Conservation (phyloP, 35 echinoderm and acorn worm species). For the Strongylocentrotus purpuratus region DNA sequence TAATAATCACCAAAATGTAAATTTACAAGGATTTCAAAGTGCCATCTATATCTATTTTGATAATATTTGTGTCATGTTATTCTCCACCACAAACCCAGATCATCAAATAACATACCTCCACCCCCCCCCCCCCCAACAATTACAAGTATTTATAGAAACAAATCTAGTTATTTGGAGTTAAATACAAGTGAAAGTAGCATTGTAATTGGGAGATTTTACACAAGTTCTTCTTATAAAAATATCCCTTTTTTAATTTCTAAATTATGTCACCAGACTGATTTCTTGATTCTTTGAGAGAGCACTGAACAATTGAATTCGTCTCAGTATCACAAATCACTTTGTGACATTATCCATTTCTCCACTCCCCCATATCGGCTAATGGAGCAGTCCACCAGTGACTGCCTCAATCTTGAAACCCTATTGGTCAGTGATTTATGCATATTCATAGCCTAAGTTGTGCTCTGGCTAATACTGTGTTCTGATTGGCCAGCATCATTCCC, state of each 20-base stretch:
- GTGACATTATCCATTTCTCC: not conserved
- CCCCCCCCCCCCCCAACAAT: too few relatives aligned
- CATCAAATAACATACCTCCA: too few relatives aligned
- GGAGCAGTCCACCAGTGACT: not conserved
- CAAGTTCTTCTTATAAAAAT: not conserved
- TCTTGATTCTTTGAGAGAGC: not conserved
- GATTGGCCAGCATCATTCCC: not conserved
- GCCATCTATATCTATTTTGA: too few relatives aligned
- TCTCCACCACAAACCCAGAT: too few relatives aligned
- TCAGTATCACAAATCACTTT: too few relatives aligned
- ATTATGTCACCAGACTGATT: not conserved
- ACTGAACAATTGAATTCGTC: not conserved
- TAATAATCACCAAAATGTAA: too few relatives aligned
- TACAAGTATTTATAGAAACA: not conserved
- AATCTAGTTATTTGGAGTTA: not conserved
- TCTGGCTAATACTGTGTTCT: not conserved
- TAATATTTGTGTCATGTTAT: too few relatives aligned
- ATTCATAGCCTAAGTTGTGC: not conserved
- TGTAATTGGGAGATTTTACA: not conserved
- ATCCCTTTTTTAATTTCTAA: not conserved
- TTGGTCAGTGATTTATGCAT: not conserved
- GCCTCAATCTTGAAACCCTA: not conserved
- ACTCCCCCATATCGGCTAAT: not conserved
- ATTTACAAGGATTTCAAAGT: too few relatives aligned
- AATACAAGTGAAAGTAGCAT: not conserved